Evolutionary conservation across 1,140 invertebrate species (phyloP).

Genomic region (Harlomillsia oculata): DNA sequence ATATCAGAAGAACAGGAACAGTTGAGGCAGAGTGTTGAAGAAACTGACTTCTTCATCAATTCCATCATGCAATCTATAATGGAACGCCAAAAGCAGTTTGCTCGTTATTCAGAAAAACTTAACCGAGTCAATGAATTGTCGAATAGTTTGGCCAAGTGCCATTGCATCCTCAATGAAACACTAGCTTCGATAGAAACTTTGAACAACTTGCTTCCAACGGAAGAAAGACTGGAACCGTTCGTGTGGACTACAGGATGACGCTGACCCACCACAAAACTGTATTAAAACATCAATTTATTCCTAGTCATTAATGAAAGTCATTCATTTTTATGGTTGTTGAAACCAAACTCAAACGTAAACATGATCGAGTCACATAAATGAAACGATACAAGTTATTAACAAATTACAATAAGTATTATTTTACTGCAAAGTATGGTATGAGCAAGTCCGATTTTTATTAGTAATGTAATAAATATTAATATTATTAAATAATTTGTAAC

Average conservation of each 20-base stretch:
- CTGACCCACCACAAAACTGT: no score
- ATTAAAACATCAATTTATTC: no score
- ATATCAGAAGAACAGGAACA: constrained; percentile 62
- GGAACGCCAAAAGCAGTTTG: constrained; percentile 72
- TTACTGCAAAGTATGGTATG: no score
- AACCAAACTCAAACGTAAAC: no score
- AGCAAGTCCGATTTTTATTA: no score
- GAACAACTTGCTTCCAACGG: constrained; percentile 70
- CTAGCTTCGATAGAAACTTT: constrained; percentile 72
- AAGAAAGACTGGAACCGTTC: constrained; percentile 78
- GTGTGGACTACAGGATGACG: constrained; percentile 72
- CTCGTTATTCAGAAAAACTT: constrained; percentile 72
- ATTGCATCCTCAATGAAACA: constrained; percentile 70
- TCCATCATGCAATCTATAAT: constrained; percentile 57
- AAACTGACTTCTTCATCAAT: constrained; percentile 63
- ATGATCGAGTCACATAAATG: no score
- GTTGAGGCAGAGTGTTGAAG: constrained; percentile 59
- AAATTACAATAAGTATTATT: no score
- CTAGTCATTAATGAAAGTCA: no score
- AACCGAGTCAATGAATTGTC: constrained; percentile 65
- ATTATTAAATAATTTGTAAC: no score
- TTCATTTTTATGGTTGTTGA: no score
- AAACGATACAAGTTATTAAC: no score
- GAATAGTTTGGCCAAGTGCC: constrained; percentile 67
- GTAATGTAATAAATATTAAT: no score